Conservation (phyloP, 2,888 invertebrate species). For the Dastarcus helophoroides region DNA sequence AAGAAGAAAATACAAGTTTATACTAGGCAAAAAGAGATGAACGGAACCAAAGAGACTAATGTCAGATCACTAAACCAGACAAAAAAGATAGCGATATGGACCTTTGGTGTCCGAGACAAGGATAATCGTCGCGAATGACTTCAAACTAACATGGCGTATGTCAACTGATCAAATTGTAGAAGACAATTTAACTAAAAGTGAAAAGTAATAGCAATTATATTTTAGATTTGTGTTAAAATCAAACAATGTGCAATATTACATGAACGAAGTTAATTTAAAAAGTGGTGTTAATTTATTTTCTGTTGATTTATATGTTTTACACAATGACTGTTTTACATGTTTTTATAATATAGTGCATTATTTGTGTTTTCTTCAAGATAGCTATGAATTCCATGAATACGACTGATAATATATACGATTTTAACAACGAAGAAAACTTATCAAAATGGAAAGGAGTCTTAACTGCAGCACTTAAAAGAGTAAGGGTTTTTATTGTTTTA, state of each 20-base stretch:
- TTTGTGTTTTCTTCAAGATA: slow-evolving; percentile 14
- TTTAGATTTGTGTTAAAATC: background rate
- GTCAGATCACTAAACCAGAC: no score
- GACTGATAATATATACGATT: slow-evolving; percentile 59
- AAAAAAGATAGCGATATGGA: no score
- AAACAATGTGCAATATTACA: slow-evolving; percentile 26
- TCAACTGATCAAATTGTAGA: background rate
- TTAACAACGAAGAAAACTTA: slow-evolving; percentile 77
- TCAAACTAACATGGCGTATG: slow-evolving; percentile 1
- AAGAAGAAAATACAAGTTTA: no score
- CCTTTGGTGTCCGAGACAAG: no score
- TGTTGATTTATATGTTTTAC: slow-evolving; percentile 16
- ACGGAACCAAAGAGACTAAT: no score
- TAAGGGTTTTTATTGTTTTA: slow-evolving; percentile 37
- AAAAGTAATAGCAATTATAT: background rate
- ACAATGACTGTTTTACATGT: slow-evolving; percentile 24
- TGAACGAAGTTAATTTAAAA: slow-evolving; percentile 19
- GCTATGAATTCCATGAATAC: slow-evolving; percentile 39
- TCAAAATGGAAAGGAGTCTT: slow-evolving; percentile 89
- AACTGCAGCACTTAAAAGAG: slow-evolving; percentile 77
- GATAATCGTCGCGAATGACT: background rate
- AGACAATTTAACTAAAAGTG: background rate
- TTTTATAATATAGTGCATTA: slow-evolving; percentile 12
- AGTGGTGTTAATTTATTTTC: slow-evolving; percentile 20
- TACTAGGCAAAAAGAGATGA: no score